Conservation (phyloP, 2,797 vertebrate genomes). For the Sciurus vulgaris region DNA sequence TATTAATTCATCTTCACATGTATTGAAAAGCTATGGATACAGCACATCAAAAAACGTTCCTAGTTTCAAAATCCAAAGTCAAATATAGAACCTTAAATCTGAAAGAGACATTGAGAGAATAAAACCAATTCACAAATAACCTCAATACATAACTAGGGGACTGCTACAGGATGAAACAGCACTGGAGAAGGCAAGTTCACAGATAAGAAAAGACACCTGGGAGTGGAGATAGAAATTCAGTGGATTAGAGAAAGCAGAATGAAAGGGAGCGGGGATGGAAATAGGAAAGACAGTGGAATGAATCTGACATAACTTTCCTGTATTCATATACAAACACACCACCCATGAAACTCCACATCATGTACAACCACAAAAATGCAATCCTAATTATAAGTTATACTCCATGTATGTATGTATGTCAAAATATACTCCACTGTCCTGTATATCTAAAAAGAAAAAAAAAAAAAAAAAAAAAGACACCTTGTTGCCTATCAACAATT, state of each 20-base stretch:
- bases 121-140: background rate
- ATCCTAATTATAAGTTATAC: no score
- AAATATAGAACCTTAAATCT: background rate
- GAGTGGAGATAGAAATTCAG: no score
- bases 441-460: no score
- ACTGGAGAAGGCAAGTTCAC: background rate
- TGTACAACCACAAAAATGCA: no score
- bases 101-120: background rate
- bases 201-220: background rate
- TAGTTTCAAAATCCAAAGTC: conserved; percentile 13
- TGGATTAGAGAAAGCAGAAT: no score
- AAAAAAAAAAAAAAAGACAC: background rate
- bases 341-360: no score
- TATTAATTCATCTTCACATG: background rate
- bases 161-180: background rate
- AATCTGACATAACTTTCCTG: no score
- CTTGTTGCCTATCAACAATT: background rate
- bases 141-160: background rate
- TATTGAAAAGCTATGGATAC: background rate
- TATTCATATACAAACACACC: no score
- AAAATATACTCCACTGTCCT: no score
- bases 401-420: no score
- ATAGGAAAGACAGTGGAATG: no score
- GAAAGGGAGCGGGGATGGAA: no score
- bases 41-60: background rate